Evolutionary conservation across 2,113 vertebrate genomes (phyloP), one percentile per base, ranked within the genome.

Genomic region (Thymallus thymallus): DNA sequence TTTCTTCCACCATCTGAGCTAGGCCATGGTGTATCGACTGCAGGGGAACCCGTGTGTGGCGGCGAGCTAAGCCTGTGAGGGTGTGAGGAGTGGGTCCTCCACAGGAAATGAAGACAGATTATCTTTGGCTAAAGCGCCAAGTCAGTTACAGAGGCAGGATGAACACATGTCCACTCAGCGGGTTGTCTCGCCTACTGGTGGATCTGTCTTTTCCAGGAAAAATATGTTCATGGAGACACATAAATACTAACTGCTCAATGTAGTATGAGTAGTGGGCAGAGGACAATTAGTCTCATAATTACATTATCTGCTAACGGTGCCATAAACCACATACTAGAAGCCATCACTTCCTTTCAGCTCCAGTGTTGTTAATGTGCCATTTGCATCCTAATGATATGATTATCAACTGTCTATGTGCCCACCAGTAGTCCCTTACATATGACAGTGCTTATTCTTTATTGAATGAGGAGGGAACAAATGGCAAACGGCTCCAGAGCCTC

Each of bases 1-100:
- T 88, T 94, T 93, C 88, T 90, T 78, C 80, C 94, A 93, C 73
- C 93, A 95, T 82, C 89, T 93, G 82, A 88, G 86, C 78, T 92
- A 93, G 82, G 91, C 92, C 10, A 78, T 86, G 29, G 92, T 80
- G 30, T 93, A 93, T 79, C 87, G 91, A 77, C 88, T 86, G 81
- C 90, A 94, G 45, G 77, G 82, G 76, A 92, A 91, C 87, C 93
- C 91, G 80, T 91, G 92, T 18, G 89, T 93, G 86, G 93, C 93
- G 74, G 92, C 89, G 72, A 93, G 92, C 93, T 94, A 92, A 62
- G 81, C 69, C 71, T 73, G 71, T 48, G 18, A 61, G 56, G 58
- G 68, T 41, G 56, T 51, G 22, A 10, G 24, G 41, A 45, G 48
- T 46, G 60, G 24, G 26, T 68, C 13, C 63, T 22, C 35, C n/a